Conservation (phyloP, 2,797 vertebrate species). For the Pangasius sanitwongsei region DNA sequence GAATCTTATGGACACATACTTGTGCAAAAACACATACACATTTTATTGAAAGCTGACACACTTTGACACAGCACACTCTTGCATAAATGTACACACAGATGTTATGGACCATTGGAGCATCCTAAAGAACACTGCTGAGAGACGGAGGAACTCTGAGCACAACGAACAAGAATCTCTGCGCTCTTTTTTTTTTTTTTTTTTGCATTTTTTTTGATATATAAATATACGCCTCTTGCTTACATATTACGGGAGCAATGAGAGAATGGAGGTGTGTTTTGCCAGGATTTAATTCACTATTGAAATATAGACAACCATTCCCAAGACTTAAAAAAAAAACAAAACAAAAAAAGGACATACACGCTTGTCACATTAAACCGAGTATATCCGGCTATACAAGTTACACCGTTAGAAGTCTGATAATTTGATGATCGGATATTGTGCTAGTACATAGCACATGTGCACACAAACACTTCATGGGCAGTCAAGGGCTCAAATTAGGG, state of each 20-base stretch:
- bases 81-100: conserved; percentile 26
- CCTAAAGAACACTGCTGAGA: conserved; percentile 39
- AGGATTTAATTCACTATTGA: conserved; percentile 18
- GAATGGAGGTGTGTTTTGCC: conserved; percentile 2
- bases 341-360: background rate
- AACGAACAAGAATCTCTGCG: conserved; percentile 34
- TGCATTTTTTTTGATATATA: background rate
- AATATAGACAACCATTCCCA: conserved; percentile 38
- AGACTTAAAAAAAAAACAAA: background rate
- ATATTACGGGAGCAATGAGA: conserved; percentile 34
- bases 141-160: conserved; percentile 44
- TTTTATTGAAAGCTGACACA: conserved; percentile 40
- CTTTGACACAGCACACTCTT: conserved; percentile 11
- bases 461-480: background rate
- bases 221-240: conserved; percentile 2
- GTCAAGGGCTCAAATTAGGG: conserved; percentile 32
- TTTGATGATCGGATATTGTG: conserved; percentile 1
- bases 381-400: background rate
- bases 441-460: background rate
- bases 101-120: conserved; percentile 39
- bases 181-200: background rate
- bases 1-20: conserved; percentile 9
- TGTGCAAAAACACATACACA: conserved; percentile 11
- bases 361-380: background rate
- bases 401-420: background rate